A percentile compares a stretch with the other conserved stretches of the same genome.
phyloP scores from a whole-genome alignment of 2,888 invertebrate species.

The Lasioglossum vierecki region DNA sequence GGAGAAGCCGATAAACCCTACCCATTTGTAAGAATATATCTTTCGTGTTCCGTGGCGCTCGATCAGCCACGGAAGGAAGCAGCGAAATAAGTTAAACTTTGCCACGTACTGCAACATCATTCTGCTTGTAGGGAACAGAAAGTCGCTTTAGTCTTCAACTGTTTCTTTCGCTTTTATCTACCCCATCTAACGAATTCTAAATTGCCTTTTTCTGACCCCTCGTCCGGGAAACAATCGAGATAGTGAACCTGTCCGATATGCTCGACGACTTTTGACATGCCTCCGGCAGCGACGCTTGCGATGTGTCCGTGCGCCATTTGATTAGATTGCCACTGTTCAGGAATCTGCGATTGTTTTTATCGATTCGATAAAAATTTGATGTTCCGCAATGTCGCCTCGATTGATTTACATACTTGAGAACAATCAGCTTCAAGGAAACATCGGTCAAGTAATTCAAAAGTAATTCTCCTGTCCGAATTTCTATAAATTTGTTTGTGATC shows the following conservation, averaged over 20 bases:
- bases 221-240: background rate
- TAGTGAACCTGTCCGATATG: background rate
- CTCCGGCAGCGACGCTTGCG: background rate
- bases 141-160: conserved; percentile 8
- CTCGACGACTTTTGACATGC: background rate
- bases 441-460: too few species aligned
- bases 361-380: background rate
- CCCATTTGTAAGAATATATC: background rate
- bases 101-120: conserved; percentile 44
- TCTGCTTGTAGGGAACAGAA: conserved; percentile 27
- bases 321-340: background rate
- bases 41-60: conserved; percentile 20
- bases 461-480: too few species aligned
- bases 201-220: background rate
- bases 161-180: background rate
- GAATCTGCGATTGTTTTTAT: background rate
- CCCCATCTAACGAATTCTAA: background rate
- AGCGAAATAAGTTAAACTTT: conserved; percentile 31
- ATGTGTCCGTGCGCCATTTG: background rate
- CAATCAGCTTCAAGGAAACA: too few species aligned
- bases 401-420: background rate
- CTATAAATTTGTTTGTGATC: too few species aligned
- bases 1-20: background rate
- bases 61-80: conserved; percentile 29
- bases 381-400: background rate